These are phyloP conservation scores for Heterodera schachtii DNA, from an alignment of 1,140 invertebrate genomes.

Conservation along the genomic window DNA sequence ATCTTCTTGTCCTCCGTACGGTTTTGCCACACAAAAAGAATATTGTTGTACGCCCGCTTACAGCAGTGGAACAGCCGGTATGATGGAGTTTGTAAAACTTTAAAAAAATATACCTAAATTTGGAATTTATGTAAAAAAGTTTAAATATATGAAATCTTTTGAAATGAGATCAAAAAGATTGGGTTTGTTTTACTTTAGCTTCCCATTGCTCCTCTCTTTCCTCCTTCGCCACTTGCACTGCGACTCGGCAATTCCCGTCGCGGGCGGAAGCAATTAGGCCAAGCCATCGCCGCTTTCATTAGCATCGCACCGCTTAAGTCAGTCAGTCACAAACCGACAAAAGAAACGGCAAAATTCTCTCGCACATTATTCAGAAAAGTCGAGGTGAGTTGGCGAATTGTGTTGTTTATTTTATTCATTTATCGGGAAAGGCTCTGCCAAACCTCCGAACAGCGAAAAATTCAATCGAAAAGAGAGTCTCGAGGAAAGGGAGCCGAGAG, in stretches of 20 bases:
- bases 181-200: no score
- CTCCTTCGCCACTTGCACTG: no score
- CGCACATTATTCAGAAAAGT: slow-evolving; percentile 23
- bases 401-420: slow-evolving; percentile 7
- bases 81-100: no score
- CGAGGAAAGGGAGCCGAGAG: neutral
- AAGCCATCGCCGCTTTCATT: neutral
- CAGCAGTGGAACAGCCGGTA: no score
- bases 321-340: neutral
- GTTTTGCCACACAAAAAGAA: no score
- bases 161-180: no score
- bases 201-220: no score
- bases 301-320: neutral
- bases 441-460: neutral
- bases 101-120: no score
- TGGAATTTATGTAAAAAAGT: no score
- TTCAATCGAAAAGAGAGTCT: neutral
- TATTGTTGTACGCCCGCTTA: no score
- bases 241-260: neutral
- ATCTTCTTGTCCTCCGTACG: no score
- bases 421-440: slow-evolving; percentile 10
- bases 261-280: neutral
- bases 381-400: slow-evolving; percentile 13
- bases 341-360: slow-evolving; percentile 22
- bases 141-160: no score